Evolutionary conservation across 2,113 vertebrate genomes (phyloP).

Genomic region (Rhadina sibilatrix): DNA sequence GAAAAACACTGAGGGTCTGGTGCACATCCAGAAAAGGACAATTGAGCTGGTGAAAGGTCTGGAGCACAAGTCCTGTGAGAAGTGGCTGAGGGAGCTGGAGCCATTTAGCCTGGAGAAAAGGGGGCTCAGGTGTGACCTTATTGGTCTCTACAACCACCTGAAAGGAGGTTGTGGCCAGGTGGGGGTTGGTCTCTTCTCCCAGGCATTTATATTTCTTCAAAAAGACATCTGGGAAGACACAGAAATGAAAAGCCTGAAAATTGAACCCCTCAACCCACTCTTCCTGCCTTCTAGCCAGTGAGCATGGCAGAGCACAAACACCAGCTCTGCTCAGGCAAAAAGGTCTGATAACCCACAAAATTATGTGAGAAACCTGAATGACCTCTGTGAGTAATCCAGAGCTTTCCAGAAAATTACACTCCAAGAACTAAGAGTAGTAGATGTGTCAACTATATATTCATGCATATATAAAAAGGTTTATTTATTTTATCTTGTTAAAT

Average conservation of each 20-base stretch:
- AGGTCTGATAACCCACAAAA: not conserved
- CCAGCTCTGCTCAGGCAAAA: not conserved
- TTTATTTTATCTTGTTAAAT: constrained; percentile 19
- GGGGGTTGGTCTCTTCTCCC: not conserved
- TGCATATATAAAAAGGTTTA: not conserved
- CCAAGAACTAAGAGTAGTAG: not conserved
- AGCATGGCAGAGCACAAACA: not conserved
- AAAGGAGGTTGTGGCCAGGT: not conserved
- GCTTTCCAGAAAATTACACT: not conserved
- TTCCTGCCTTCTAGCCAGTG: not conserved
- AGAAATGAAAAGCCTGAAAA: not conserved
- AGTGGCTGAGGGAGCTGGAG: not conserved
- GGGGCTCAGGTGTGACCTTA: not conserved
- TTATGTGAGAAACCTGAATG: not conserved
- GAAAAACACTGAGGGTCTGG: not conserved
- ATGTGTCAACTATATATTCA: not conserved
- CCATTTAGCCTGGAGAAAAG: not conserved
- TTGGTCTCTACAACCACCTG: not conserved
- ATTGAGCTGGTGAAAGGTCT: not conserved
- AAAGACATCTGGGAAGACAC: not conserved
- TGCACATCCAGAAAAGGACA: accelerated
- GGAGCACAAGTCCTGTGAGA: not conserved
- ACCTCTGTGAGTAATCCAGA: not conserved
- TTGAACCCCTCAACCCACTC: not conserved
- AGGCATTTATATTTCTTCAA: not conserved